Evolutionary conservation across 2,888 invertebrate species (phyloP).

Genomic region (Drosophila borealis): DNA sequence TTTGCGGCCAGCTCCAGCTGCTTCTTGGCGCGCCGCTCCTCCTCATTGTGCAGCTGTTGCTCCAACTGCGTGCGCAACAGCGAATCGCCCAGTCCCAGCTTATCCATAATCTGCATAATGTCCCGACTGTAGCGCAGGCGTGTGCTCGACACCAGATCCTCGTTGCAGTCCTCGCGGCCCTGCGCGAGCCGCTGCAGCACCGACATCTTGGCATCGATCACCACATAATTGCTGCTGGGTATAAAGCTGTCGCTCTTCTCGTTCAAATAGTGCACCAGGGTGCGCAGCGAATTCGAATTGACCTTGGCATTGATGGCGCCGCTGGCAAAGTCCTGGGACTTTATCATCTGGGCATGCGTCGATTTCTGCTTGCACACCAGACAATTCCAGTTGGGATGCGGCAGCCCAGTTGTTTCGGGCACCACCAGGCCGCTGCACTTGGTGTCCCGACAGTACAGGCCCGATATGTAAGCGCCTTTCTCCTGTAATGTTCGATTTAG

Average conservation of each 20-base stretch:
- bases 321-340: constrained; percentile 83
- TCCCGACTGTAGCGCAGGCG: constrained; percentile 82
- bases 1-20: constrained; percentile 62
- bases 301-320: constrained; percentile 83
- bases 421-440: constrained; percentile 83
- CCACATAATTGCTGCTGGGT: constrained; percentile 82
- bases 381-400: constrained; percentile 88
- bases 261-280: constrained; percentile 81
- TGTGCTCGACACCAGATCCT: constrained; percentile 73
- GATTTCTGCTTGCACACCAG: constrained; percentile 86
- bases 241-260: constrained; percentile 82
- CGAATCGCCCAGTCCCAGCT: constrained; percentile 83
- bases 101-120: constrained; percentile 81
- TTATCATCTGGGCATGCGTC: constrained; percentile 81
- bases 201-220: constrained; percentile 83
- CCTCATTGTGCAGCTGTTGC: constrained; percentile 66
- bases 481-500: constrained; percentile 69
- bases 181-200: constrained; percentile 78
- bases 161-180: constrained; percentile 76
- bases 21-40: constrained; percentile 70
- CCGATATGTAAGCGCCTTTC: constrained; percentile 82
- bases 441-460: constrained; percentile 85
- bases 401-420: constrained; percentile 87
- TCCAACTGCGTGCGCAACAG: constrained; percentile 81
- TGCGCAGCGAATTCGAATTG: constrained; percentile 78